These are phyloP conservation scores for Hexactinellida sp. DNA, from an alignment of 37 sponge, comb jelly and placozoan species.

Conservation along the genomic window DNA sequence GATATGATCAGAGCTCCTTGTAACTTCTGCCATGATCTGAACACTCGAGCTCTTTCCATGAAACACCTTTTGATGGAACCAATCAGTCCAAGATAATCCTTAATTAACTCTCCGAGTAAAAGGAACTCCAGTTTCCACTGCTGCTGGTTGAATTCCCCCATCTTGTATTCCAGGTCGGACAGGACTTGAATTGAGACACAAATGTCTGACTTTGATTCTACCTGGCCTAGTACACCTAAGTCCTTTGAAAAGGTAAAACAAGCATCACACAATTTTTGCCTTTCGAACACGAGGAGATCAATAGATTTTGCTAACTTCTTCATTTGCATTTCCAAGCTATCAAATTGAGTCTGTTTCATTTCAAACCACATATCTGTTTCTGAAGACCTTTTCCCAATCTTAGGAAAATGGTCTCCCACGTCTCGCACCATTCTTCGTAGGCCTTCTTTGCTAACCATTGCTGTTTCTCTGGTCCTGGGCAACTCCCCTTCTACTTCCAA, in stretches of 20 bases:
- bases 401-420: slow-evolving; percentile 8
- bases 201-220: not conserved
- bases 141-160: slow-evolving; percentile 9
- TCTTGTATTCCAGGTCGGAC: not conserved
- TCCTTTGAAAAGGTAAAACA: not conserved
- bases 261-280: not conserved
- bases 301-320: not conserved
- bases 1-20: not conserved
- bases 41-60: not conserved
- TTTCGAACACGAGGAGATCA: not conserved
- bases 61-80: not conserved
- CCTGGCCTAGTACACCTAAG: not conserved
- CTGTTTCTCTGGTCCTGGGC: not conserved
- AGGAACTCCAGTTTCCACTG: slow-evolving; percentile 5
- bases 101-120: not conserved
- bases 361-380: slow-evolving; percentile 16
- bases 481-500: slow-evolving; percentile 1
- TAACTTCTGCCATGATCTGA: not conserved
- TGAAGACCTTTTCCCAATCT: not conserved
- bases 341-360: slow-evolving; percentile 1
- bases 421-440: not conserved
- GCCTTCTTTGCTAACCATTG: not conserved
- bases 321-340: slow-evolving; percentile 15
- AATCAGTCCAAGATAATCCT: not conserved
- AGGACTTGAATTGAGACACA: not conserved